Conservation (phyloP, 1,140 invertebrate genomes). For the Plutomurus gul region DNA sequence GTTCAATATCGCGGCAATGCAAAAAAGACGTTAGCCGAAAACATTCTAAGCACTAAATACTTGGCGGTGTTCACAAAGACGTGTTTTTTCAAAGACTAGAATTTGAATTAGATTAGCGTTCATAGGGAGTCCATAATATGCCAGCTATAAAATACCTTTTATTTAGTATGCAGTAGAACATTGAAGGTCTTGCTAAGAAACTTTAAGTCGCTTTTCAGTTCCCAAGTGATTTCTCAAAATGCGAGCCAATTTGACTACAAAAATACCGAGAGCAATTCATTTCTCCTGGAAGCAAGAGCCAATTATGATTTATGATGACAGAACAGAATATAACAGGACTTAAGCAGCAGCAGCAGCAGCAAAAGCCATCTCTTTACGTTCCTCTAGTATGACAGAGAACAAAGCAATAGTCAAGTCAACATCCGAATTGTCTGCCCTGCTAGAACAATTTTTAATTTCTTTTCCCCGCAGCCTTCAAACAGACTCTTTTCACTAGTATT, state of each 20-base stretch:
- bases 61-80: no score
- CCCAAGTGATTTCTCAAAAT: constrained; percentile 20
- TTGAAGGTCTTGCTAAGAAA: neutral
- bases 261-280: constrained; percentile 21
- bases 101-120: no score
- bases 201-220: constrained; percentile 14
- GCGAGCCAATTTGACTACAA: constrained; percentile 20
- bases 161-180: no score
- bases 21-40: no score
- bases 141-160: no score
- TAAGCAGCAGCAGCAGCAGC: neutral
- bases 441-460: neutral
- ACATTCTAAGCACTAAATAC: no score
- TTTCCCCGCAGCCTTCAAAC: neutral
- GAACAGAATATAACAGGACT: neutral
- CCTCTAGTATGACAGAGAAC: constrained; percentile 15
- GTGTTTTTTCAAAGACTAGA: no score
- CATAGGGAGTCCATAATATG: no score
- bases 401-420: constrained; percentile 14
- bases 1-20: no score
- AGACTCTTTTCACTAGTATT: neutral
- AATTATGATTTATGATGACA: constrained; percentile 25
- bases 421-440: neutral
- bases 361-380: neutral
- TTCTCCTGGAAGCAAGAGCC: constrained; percentile 14